Evolutionary conservation across 2,797 vertebrate species (phyloP).

Genomic region (Gastrophryne carolinensis): DNA sequence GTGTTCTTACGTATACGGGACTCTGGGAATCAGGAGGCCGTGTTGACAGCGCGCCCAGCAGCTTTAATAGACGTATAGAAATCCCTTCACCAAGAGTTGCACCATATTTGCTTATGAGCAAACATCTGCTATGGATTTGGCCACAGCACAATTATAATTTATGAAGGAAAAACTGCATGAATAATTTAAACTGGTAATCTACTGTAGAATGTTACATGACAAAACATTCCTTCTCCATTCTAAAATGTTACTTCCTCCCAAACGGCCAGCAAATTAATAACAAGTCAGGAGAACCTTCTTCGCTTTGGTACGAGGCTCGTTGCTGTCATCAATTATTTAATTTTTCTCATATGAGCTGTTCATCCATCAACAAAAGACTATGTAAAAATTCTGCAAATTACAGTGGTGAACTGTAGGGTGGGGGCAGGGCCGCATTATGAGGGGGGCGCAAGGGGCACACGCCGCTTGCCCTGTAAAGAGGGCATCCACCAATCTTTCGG

Average conservation of each 20-base stretch:
- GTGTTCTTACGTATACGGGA: slow-evolving; percentile 9
- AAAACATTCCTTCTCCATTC: slow-evolving; percentile 22
- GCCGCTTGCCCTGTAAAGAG: too few species aligned
- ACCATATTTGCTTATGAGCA: slow-evolving; percentile 38
- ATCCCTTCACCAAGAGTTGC: slow-evolving; percentile 45
- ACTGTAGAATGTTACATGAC: slow-evolving; percentile 23
- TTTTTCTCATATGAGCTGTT: neutral
- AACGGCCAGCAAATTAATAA: slow-evolving; percentile 17
- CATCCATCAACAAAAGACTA: neutral
- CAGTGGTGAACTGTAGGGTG: too few species aligned
- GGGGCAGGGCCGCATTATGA: too few species aligned
- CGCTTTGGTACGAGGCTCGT: neutral
- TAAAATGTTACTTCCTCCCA: slow-evolving; percentile 19
- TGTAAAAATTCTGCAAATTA: too few species aligned
- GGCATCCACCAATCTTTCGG: too few species aligned
- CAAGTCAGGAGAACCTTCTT: neutral
- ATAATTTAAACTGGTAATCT: slow-evolving; percentile 32
- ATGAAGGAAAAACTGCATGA: slow-evolving; percentile 44
- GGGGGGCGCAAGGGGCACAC: too few species aligned
- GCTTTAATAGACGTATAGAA: slow-evolving; percentile 29
- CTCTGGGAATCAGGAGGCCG: slow-evolving; percentile 30
- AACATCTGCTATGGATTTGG: slow-evolving; percentile 46
- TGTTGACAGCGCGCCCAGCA: slow-evolving; percentile 34
- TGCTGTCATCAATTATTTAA: neutral
- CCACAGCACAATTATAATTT: slow-evolving; percentile 35